These are phyloP conservation scores for Euura saliciscinereae DNA, from an alignment of 1,140 invertebrate species.

Conservation along the genomic window DNA sequence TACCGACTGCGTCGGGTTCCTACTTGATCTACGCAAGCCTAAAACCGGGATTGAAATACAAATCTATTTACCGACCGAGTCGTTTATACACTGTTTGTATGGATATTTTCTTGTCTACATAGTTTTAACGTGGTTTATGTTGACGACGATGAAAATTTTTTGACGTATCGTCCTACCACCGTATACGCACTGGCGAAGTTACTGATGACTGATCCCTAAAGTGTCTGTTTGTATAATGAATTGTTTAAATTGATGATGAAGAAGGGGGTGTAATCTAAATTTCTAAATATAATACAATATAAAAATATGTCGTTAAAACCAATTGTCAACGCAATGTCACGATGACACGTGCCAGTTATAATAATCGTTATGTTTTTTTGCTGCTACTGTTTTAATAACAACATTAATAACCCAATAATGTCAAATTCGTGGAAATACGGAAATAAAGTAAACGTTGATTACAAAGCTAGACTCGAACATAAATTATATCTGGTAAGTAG, in stretches of 20 bases:
- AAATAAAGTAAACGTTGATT: conserved; percentile 60
- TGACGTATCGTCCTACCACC: no score
- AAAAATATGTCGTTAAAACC: background rate
- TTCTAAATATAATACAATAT: background rate
- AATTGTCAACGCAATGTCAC: background rate
- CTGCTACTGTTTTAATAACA: conserved; percentile 48
- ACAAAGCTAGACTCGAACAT: conserved; percentile 71
- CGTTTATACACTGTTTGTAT: background rate
- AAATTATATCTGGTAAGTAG: conserved; percentile 70
- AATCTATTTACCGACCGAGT: background rate
- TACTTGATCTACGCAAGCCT: no score
- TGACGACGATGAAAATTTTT: background rate
- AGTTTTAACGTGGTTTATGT: background rate
- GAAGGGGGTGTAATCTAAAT: background rate
- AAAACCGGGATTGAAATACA: no score
- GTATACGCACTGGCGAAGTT: no score
- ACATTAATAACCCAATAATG: conserved; percentile 51
- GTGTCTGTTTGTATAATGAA: background rate
- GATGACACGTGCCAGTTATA: background rate
- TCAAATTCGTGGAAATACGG: conserved; percentile 47
- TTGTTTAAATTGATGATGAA: background rate
- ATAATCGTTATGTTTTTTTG: conserved; percentile 10
- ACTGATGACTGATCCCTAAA: no score
- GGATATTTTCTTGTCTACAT: background rate
- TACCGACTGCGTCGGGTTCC: no score